Evolutionary conservation across 2,797 vertebrate genomes (phyloP), one percentile per base, ranked within the genome.

Genomic region (Caiman crocodilus): DNA sequence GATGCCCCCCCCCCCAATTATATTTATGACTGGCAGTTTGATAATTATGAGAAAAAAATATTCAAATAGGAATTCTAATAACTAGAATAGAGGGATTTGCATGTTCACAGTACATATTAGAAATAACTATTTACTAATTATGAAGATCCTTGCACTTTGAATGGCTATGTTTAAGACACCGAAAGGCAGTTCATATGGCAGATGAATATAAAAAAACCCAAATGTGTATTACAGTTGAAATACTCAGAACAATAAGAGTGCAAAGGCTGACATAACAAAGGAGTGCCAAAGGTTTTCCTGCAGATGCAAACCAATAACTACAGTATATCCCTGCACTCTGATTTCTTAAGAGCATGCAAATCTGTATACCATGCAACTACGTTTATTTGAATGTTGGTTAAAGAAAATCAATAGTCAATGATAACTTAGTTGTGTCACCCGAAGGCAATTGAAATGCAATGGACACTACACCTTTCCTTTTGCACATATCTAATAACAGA

Each of bases 31-130:
- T 50, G 16, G 30, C 12, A 94, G 60, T 4, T 28, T 76, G 23
- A 79, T 17, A 61, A 3, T 4, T 87, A 6, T 76, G 60, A 67
- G 20, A 80, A 7, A 55, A 78, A 88, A 64, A 17, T 2, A 1
- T 5, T 92, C 76, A 13, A 12, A 42, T 42, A 7, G 42, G 42
- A 42, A 84, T 92, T 85, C 35, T 26, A 65, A 82, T 81, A 94
- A 69, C 0, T 0, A 6, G 79, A 83, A 17, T 57, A 85, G 21
- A 76, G 58, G 79, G 11, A 61, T 3, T 20, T 82, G 1, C 15
- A 42, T 11, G 7, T 25, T 76, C 2, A 57, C 20, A 77, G 4
- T 9, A 16, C 28, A 59, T 23, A 78, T 42, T 84, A 73, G 0
- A 61, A 64, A 56, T 15, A 73, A 35, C 5, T 17, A 16, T 26